Conservation (phyloP, 1,140 invertebrate genomes). For the Hestina assimilis region DNA sequence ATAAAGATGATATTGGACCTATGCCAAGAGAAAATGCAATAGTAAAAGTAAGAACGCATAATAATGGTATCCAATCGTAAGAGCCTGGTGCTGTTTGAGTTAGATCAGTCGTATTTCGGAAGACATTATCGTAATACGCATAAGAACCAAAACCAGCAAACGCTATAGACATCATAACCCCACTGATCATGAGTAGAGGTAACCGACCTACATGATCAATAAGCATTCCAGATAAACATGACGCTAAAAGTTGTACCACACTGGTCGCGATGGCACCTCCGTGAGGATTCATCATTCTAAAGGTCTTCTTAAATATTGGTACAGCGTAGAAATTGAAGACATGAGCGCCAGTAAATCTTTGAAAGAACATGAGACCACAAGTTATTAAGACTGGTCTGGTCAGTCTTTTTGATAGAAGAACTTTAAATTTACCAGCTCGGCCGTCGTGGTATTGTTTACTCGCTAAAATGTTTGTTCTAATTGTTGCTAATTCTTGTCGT, state of each 20-base stretch:
- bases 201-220: slow-evolving; percentile 89
- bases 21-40: slow-evolving; percentile 92
- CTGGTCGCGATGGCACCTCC: slow-evolving; percentile 88
- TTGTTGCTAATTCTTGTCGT: slow-evolving; percentile 82
- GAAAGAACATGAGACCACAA: slow-evolving; percentile 91
- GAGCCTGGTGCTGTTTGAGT: slow-evolving; percentile 65
- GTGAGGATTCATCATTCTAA: slow-evolving; percentile 89
- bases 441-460: slow-evolving; percentile 66
- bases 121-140: slow-evolving; percentile 84
- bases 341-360: slow-evolving; percentile 89
- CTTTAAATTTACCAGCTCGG: slow-evolving; percentile 62
- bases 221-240: slow-evolving; percentile 87
- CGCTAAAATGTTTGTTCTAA: slow-evolving; percentile 83
- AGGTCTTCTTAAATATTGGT: slow-evolving; percentile 87
- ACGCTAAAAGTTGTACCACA: slow-evolving; percentile 87
- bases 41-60: slow-evolving; percentile 90
- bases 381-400: slow-evolving; percentile 87
- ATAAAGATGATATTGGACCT: slow-evolving; percentile 92
- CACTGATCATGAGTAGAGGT: slow-evolving; percentile 87
- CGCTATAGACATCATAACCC: slow-evolving; percentile 89
- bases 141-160: slow-evolving; percentile 89
- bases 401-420: slow-evolving; percentile 78
- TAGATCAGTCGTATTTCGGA: slow-evolving; percentile 62
- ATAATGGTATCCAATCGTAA: slow-evolving; percentile 88
- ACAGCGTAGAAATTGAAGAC: slow-evolving; percentile 92